phyloP scores from a whole-genome alignment of 2,113 vertebrate species.

The Cyprinodon variegatus region DNA sequence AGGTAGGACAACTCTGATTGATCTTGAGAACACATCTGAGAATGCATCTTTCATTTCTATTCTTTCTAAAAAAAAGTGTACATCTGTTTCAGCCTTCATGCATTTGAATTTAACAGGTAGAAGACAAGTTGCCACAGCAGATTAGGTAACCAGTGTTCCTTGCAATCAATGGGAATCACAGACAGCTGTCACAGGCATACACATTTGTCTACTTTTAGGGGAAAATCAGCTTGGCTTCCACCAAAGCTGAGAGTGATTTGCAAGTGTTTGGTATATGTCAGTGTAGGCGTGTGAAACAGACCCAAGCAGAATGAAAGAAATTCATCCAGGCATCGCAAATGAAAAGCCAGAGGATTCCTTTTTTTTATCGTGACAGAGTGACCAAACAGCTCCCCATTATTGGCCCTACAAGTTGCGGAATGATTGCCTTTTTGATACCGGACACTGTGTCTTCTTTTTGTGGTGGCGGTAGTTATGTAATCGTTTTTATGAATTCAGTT shows the following conservation, averaged over 20 bases:
- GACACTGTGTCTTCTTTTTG: conserved; percentile 16
- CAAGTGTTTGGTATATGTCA: conserved; percentile 30
- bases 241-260: conserved; percentile 27
- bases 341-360: conserved; percentile 53
- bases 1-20: conserved; percentile 73
- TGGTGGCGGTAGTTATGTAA: conserved; percentile 49
- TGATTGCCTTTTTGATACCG: conserved; percentile 25
- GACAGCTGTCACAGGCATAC: conserved; percentile 11
- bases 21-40: conserved; percentile 4
- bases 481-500: conserved; percentile 32
- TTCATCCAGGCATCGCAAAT: conserved; percentile 47
- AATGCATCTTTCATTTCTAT: conserved; percentile 3
- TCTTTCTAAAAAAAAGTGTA: conserved; percentile 18
- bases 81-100: conserved; percentile 27
- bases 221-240: not conserved
- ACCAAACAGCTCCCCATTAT: conserved; percentile 49
- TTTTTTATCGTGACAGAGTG: conserved; percentile 53
- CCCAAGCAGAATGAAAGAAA: conserved; percentile 58
- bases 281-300: conserved; percentile 47
- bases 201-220: conserved; percentile 40
- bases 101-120: conserved; percentile 67
- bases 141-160: conserved; percentile 38
- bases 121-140: conserved; percentile 67
- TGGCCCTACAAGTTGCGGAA: conserved; percentile 5
- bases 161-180: conserved; percentile 7